Conservation (phyloP, 2,888 invertebrate species). For the Luperina nickerlii region DNA sequence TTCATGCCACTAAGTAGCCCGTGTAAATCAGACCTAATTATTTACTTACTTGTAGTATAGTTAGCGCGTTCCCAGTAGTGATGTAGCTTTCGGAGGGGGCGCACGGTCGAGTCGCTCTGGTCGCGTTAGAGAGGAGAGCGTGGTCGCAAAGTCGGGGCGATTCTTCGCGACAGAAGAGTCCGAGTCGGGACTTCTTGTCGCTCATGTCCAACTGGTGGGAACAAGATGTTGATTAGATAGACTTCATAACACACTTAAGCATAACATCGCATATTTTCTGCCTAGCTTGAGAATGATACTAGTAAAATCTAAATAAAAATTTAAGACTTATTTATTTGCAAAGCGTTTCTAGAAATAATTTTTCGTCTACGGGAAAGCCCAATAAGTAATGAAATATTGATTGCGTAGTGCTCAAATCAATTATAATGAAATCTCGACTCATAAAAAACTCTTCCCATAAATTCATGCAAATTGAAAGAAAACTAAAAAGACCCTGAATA, state of each 20-base stretch:
- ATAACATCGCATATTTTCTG: neutral
- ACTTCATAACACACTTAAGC: neutral
- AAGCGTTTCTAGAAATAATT: neutral
- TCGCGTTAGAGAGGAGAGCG: constrained; percentile 93
- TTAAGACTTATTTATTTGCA: neutral
- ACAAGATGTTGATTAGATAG: neutral
- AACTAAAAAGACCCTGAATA: constrained; percentile 67
- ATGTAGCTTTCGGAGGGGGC: constrained; percentile 94
- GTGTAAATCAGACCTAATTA: constrained; percentile 45
- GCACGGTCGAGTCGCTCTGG: constrained; percentile 93
- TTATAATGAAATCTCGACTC: constrained; percentile 3
- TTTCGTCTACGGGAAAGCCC: neutral
- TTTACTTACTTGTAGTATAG: constrained; percentile 91
- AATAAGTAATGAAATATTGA: constrained; percentile 26
- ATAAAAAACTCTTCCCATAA: constrained; percentile 17
- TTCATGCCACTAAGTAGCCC: constrained; percentile 36
- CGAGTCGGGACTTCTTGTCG: constrained; percentile 91
- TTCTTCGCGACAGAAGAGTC: constrained; percentile 94
- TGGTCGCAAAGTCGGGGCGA: constrained; percentile 94
- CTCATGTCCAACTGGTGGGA: constrained; percentile 84
- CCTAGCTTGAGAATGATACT: too few relatives aligned
- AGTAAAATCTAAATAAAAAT: too few relatives aligned
- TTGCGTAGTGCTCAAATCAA: constrained; percentile 2
- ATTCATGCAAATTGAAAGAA: constrained; percentile 51
- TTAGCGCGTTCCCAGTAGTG: constrained; percentile 93